Base-by-base conservation (phyloP, 2,113 vertebrate species). In the Tychaedon coryphoeus region DNA sequence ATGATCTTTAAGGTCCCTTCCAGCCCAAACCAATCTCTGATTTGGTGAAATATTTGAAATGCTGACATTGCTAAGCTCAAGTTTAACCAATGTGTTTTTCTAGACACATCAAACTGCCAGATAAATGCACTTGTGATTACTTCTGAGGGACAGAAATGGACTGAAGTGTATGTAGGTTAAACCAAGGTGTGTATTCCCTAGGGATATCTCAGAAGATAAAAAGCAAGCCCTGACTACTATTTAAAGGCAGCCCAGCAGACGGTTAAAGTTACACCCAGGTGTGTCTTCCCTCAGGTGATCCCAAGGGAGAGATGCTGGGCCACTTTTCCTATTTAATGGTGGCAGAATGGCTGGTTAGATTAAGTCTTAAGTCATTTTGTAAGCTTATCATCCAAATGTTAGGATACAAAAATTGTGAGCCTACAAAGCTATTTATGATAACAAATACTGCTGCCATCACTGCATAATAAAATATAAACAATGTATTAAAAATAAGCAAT, bases 251-350 rank as follows among this genome's bases (percentile, higher is more conserved):
- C 73, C 47, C 71, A 95, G 96, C 96, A 97, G 96, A 97, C 96
- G 95, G 95, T 95, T 96, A 96, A 90, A 97, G 96, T 95, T 97
- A 96, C 97, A 96, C 97, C 97, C 96, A 97, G 96, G 96, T 94
- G 97, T 97, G 97, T 96, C 95, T 97, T 90, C 96, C 96, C 96
- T 91, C 72, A 5, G 96, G 96, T 96, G 97, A 97, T 96, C 96
- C 95, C 93, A 81, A 94, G 93, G 93, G 88, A 96, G 93, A 93
- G 94, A 96, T 96, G 92, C 89, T 92, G 25, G 97, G 95, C 95
- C 95, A 93, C 95, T 96, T 95, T 96, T 97, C 97, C 95, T 97
- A 95, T 65, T 95, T 95, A 92, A 93, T 95, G 79, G 89, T 94
- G 92, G 97, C 95, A 94, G 95, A 96, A 90, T 83, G 84, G 95